Evolutionary conservation across 2,113 vertebrate species (phyloP), one percentile per base, ranked within the genome.

Genomic region (Typhlomys cinereus): DNA sequence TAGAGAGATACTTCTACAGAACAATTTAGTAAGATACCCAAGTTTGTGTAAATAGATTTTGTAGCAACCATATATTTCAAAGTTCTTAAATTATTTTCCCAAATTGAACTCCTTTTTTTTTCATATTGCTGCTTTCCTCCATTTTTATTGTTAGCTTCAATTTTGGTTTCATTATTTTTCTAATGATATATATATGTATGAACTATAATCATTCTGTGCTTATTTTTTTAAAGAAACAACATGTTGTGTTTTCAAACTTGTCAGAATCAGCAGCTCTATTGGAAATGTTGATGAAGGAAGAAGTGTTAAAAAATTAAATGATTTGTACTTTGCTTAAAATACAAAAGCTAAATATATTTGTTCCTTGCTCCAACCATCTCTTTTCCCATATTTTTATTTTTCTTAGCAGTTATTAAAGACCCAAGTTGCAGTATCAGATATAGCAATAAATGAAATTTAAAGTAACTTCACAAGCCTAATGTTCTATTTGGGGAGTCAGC

Each of bases 201-300:
- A 29, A 41, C 31, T 13, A 54, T 69, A 34, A 14, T 86, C 9
- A 57, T 59, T 50, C 4, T 54, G 11, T 66, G 21, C 61, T 78
- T 92, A 20, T 44, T 83, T 86, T 71, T 74, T 70, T 73, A 73
- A n/a, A n/a, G n/a, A n/a, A n/a, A n/a, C n/a, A n/a, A n/a, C n/a
- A n/a, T 54, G 41, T 67, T 78, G n/a, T 84, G 54, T 31, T 82
- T 92, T 79, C 29, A 50, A 18, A 2, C 21, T 76, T 23, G 44
- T 15, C 59, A 67, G 67, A 90, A 59, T 64, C 41, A 79, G 57
- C 4, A 1, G 64, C 10, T 87, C 8, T 64, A 20, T 74, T 71
- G 41, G 61, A 67, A 34, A 73, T 66, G 12, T 74, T 69, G 66
- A 57, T 82, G 23, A 71, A 89, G 52, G 36, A 89, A 80, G 50